Evolutionary conservation across 2,113 vertebrate genomes (phyloP).

Genomic region (Tyrannus savana): DNA sequence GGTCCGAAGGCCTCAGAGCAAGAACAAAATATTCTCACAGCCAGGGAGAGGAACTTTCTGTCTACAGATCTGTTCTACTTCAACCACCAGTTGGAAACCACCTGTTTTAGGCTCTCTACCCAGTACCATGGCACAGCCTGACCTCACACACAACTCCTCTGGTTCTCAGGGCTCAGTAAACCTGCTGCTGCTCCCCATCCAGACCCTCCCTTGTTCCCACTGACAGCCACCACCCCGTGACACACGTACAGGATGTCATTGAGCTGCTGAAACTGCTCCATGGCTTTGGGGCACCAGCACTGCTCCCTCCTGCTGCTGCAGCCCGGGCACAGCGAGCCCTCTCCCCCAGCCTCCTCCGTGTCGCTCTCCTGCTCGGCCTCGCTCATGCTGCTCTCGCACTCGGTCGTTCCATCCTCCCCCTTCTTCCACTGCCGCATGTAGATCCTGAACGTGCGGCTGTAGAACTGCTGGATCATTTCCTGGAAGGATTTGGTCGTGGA

Average conservation of each 20-base stretch:
- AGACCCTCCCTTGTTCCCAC: fast-evolving
- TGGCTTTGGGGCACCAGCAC: conserved; percentile 90
- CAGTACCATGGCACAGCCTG: fast-evolving
- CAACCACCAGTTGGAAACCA: not conserved
- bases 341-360: conserved; percentile 64
- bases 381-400: conserved; percentile 65
- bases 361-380: conserved; percentile 76
- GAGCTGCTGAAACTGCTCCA: conserved; percentile 88
- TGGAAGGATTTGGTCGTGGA: conserved; percentile 85
- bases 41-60: not conserved
- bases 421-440: conserved; percentile 85
- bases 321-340: conserved; percentile 76
- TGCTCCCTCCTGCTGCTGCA: conserved; percentile 76
- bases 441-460: conserved; percentile 89
- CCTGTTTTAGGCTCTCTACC: not conserved
- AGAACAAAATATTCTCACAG: not conserved
- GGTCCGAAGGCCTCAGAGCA: not conserved
- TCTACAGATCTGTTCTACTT: not conserved
- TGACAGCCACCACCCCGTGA: fast-evolving
- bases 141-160: not conserved
- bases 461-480: conserved; percentile 88
- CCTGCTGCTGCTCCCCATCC: not conserved
- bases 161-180: not conserved
- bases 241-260: conserved; percentile 88
- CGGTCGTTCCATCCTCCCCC: conserved; percentile 59